A percentile compares a stretch with the other conserved stretches of the same genome.
Evolutionary conservation across 2,797 vertebrate species (phyloP).

Genomic region (Enteromius paludinosus): DNA sequence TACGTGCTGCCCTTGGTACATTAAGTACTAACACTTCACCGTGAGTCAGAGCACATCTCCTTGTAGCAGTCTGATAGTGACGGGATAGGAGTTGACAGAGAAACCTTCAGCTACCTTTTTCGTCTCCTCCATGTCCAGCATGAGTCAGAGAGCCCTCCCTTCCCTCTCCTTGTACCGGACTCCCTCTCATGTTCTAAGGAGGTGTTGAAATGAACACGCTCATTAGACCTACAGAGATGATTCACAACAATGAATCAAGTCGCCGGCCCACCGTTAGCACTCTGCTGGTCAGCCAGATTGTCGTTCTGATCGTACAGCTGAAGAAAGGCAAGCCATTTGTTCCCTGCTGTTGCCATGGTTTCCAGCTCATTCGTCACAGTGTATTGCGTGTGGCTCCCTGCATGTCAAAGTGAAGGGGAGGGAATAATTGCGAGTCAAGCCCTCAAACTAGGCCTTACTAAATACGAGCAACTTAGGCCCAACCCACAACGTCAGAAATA

Average conservation of each 20-base stretch:
- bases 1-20: slow-evolving; percentile 45
- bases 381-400: slow-evolving; percentile 25
- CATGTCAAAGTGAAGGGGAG: slow-evolving; percentile 19
- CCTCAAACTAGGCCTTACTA: neutral
- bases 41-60: slow-evolving; percentile 42
- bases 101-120: slow-evolving; percentile 35
- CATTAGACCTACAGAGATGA: slow-evolving; percentile 42
- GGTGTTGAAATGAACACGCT: slow-evolving; percentile 46
- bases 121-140: slow-evolving; percentile 19
- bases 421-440: slow-evolving; percentile 34
- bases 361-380: slow-evolving; percentile 47
- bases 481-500: neutral
- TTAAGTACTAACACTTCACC: slow-evolving; percentile 41
- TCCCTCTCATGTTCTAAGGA: slow-evolving; percentile 45
- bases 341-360: slow-evolving; percentile 60
- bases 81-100: slow-evolving; percentile 21
- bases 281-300: slow-evolving; percentile 25
- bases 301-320: slow-evolving; percentile 34
- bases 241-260: slow-evolving; percentile 55
- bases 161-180: slow-evolving; percentile 42
- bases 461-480: neutral
- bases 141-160: slow-evolving; percentile 65
- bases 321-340: slow-evolving; percentile 31
- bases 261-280: slow-evolving; percentile 32
- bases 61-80: slow-evolving; percentile 19